A percentile compares a stretch with the other conserved stretches of the same genome.
Conservation (phyloP, 1,140 invertebrate genomes). For the Drosophila takahashii region DNA sequence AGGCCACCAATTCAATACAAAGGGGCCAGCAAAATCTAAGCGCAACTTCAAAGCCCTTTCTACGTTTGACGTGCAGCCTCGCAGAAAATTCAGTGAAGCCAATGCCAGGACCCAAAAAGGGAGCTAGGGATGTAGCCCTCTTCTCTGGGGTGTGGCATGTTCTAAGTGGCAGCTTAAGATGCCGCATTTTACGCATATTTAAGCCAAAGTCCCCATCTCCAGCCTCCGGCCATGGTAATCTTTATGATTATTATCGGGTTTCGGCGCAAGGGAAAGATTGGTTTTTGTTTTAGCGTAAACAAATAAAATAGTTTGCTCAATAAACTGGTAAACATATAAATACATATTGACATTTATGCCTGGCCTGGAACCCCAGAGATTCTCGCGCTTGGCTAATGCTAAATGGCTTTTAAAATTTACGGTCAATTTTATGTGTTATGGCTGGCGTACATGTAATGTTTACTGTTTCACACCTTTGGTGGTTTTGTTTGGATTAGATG, state of each 20-base stretch:
- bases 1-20: conserved; percentile 32
- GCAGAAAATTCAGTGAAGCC: conserved; percentile 76
- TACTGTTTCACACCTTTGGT: conserved; percentile 31
- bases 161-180: conserved; percentile 47
- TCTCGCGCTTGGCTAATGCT: conserved; percentile 8
- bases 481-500: conserved; percentile 24
- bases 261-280: conserved; percentile 20
- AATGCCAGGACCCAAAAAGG: conserved; percentile 21
- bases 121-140: no score
- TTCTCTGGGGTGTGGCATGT: conserved; percentile 11
- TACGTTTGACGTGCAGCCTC: conserved; percentile 76
- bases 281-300: conserved; percentile 63
- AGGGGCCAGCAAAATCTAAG: conserved; percentile 34
- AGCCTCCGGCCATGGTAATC: conserved; percentile 17
- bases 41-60: conserved; percentile 74
- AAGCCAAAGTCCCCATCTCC: conserved; percentile 5
- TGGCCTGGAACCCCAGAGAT: not conserved
- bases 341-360: conserved; percentile 45
- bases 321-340: conserved; percentile 71
- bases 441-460: conserved; percentile 41
- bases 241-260: conserved; percentile 56
- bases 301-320: conserved; percentile 66
- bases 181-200: conserved; percentile 62
- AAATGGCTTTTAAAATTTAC: conserved; percentile 38
- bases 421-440: conserved; percentile 6